phyloP scores from a whole-genome alignment of 2,113 vertebrate species.

The Talpa occidentalis region DNA sequence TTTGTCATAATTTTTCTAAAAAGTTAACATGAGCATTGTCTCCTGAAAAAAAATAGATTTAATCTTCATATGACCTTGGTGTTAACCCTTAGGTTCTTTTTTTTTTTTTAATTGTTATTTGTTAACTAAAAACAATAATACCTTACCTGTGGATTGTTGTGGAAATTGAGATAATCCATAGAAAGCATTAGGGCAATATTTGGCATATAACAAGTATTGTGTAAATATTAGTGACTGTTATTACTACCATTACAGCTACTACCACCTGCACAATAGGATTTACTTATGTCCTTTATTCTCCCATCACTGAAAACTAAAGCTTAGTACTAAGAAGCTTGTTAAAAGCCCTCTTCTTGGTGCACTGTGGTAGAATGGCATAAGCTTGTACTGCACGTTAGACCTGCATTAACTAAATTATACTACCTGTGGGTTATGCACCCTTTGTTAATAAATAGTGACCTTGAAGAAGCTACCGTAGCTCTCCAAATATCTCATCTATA shows the following conservation, averaged over 20 bases:
- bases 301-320: background rate
- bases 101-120: background rate
- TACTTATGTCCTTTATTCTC: background rate
- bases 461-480: background rate
- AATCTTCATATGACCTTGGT: background rate
- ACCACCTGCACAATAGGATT: background rate
- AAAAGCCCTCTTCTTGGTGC: background rate
- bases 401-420: background rate
- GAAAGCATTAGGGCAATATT: background rate
- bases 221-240: background rate
- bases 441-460: constrained; percentile 5
- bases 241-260: background rate
- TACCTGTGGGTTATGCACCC: background rate
- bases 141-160: background rate
- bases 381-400: background rate
- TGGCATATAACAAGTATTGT: background rate
- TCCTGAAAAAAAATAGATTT: background rate
- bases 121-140: constrained; percentile 15
- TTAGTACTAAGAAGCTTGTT: background rate
- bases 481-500: background rate
- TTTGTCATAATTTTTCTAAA: background rate
- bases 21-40: background rate
- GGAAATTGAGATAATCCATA: background rate
- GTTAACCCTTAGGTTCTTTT: background rate
- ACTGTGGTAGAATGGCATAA: background rate